Base-by-base conservation (phyloP, 2,888 invertebrate genomes). In the Salticus scenicus region DNA sequence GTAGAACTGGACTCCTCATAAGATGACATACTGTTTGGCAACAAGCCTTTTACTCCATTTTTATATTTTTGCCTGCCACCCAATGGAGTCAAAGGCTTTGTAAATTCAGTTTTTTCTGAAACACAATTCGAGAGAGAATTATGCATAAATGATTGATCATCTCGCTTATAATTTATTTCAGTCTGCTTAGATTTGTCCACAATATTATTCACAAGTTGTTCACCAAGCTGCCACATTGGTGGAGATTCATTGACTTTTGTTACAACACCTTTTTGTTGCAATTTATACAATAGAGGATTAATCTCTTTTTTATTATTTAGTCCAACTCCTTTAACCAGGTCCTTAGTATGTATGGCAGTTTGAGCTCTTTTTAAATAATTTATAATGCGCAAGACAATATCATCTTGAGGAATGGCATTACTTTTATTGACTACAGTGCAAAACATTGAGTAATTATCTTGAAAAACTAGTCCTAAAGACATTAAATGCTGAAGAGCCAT, bases 241-340 rank as follows among this genome's bases (percentile, higher is more conserved):
- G 88, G 88, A 41, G 84, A 87, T 72, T 88, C 88, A 70, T 87
- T 85, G 20, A 88, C 88, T 82, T 88, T 88, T 27, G 77, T 83
- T 30, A 88, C 84, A 37, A 88, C 81, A 33, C 88, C 88, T 76
- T 88, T 85, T 67, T 87, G 87, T 74, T 88, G 87, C 51, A 88
- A 66, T 57, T 87, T 84, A 64, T 88, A 88, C 63, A 88, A 72
- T 7, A 88, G 63, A 74, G 88, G 86, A 63, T 87, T 88, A 31
- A 88, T 87, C 33, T 87, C 87, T 47, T 88, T 88, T 64, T 88
- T 88, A 30, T 86, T 80, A 72, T 80, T 83, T 20, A 87, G 85
- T 70, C 88, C 88, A 41, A 88, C 76, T 12, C 80, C 79, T 41
- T 83, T 82, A n/a, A 85, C 88, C 24, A 88, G 77, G 67, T 86